phyloP scores from a whole-genome alignment of 2,113 vertebrate genomes.

The Coryphaenoides rupestris region DNA sequence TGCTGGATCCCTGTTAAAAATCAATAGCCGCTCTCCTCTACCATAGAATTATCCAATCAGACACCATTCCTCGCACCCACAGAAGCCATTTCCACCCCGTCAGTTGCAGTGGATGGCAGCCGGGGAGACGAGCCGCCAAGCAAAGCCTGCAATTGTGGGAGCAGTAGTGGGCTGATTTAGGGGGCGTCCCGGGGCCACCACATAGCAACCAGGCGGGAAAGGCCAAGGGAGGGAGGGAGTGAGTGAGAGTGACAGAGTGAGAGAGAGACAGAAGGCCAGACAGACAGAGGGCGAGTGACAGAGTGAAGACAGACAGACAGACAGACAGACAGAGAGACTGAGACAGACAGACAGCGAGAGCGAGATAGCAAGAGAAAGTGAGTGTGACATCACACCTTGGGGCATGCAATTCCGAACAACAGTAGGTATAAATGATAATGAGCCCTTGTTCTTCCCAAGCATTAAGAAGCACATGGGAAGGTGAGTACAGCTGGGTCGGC shows the following conservation, averaged over 20 bases:
- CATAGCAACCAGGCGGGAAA: conserved; percentile 9
- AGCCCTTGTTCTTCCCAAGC: no score
- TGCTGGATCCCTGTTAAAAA: conserved; percentile 31
- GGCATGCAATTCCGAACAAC: no score
- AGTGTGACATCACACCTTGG: background rate
- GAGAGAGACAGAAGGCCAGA: background rate
- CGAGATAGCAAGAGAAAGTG: background rate
- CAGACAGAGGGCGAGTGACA: background rate
- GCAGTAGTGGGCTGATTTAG: background rate
- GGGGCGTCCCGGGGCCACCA: background rate
- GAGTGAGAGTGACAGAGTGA: background rate
- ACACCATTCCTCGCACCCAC: conserved; percentile 22
- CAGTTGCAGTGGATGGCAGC: conserved; percentile 30
- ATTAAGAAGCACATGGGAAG: no score
- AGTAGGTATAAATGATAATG: no score
- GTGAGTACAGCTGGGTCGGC: no score
- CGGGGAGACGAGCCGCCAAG: conserved; percentile 20
- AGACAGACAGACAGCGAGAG: background rate
- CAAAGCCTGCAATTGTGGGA: no score
- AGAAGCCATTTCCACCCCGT: conserved; percentile 44
- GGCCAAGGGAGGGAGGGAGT: conserved; percentile 5
- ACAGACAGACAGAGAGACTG: background rate
- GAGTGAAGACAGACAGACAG: background rate
- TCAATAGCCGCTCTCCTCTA: conserved; percentile 46
- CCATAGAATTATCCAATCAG: conserved; percentile 43